Base-by-base conservation (phyloP, 1,140 invertebrate genomes). In the Drosophila lini region DNA sequence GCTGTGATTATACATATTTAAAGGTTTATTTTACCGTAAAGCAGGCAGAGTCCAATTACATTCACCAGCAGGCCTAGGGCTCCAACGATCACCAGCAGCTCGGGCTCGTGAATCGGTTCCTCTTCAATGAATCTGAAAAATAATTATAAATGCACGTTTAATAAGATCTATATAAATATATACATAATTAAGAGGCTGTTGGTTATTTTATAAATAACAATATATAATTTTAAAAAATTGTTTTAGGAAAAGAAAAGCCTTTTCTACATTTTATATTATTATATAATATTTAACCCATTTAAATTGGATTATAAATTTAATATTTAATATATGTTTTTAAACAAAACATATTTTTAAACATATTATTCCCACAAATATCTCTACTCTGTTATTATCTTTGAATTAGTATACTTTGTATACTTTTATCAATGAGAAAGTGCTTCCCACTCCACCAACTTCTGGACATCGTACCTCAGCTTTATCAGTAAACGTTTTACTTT, bases 11-110 rank as follows among this genome's bases (percentile, higher is more conserved):
- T 4, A 15, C 2, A 25, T 63, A n/a, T 47, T 32, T 10, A 36
- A 44, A 25, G 1, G 34, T 28, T 28, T 0, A 2, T 38, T 58
- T 36, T 93, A 97, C 96, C 96, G 92, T 97, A 96, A 82, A 98
- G 97, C 48, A 98, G 93, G 75, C 95, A 95, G 42, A 98, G 93
- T 60, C 97, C 97, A 73, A 98, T 94, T 28, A 97, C 81, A 92
- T 98, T 98, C 5, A 98, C 95, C 47, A 97, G 76, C 36, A 98
- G 93, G 15, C 97, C 97, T 28, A 97, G 90, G 3, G 93, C 94
- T 9, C 97, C 97, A 1, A 98, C 97, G 59, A 94, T 94, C 0
- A 97, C 94, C 40, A 98, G 93, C 9, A 97, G 91, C 80, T 95
- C 89, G 3, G 97, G 95, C 80, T 97, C 94, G 65, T 97, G 96